Conservation (phyloP, 1,140 invertebrate species). For the Acyrthosiphon pisum region DNA sequence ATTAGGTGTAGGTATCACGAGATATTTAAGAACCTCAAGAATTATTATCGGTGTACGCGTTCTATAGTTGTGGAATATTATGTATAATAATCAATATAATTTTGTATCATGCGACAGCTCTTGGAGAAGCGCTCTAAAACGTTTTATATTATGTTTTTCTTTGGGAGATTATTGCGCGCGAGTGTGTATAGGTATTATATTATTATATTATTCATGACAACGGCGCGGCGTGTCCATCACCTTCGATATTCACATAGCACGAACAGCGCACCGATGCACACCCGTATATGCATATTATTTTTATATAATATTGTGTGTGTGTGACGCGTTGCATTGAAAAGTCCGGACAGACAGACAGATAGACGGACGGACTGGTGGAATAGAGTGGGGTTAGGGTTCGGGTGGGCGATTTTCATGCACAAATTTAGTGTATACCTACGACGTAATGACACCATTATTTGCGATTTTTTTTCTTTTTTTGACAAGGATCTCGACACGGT, state of each 20-base stretch:
- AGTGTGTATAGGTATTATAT: not conserved
- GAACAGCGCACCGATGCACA: not conserved
- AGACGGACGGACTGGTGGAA: not conserved
- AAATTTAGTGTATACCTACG: conserved; percentile 17
- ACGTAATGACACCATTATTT: conserved; percentile 43
- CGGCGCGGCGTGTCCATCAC: not conserved
- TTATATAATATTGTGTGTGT: not conserved
- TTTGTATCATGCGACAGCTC: not conserved
- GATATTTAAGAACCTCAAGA: not conserved
- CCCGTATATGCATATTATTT: not conserved
- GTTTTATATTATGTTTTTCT: not conserved
- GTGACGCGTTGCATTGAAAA: not conserved
- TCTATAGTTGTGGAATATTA: no score
- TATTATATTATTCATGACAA: conserved; percentile 2
- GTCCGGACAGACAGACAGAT: not conserved
- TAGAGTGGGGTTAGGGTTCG: not conserved
- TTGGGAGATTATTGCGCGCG: not conserved
- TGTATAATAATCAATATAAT: not conserved
- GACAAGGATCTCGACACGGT: conserved; percentile 39
- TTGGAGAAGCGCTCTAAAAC: not conserved
- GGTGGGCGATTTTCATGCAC: conserved; percentile 31
- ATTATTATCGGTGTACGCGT: not conserved
- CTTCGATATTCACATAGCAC: not conserved
- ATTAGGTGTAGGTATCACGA: not conserved
- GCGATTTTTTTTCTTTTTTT: conserved; percentile 36